These are phyloP conservation scores for Origma solitaria DNA, from an alignment of 2,113 vertebrate genomes.

Conservation along the genomic window DNA sequence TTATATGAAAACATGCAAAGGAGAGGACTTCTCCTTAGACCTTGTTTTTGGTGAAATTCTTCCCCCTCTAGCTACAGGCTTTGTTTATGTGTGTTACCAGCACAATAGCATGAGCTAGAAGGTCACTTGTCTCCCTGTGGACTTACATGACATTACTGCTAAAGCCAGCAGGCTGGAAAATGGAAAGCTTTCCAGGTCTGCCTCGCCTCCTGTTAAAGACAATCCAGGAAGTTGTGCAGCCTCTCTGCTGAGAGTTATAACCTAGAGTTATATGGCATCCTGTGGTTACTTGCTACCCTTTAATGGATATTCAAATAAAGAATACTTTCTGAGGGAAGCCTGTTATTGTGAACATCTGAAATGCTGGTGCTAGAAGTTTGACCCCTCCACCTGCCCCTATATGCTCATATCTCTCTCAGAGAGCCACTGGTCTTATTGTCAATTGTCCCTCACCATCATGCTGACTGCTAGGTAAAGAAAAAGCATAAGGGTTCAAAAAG, in stretches of 20 bases:
- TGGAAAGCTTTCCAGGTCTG: conserved; percentile 32
- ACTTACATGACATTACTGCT: conserved; percentile 37
- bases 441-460: not conserved
- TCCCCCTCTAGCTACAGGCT: not conserved
- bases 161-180: conserved; percentile 47
- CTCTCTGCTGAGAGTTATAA: not conserved
- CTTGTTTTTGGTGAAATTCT: not conserved
- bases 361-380: not conserved
- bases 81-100: conserved; percentile 50
- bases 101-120: conserved; percentile 35
- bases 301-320: not conserved
- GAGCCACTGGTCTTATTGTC: not conserved
- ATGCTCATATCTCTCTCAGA: not conserved
- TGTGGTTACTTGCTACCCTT: not conserved
- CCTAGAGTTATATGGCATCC: not conserved
- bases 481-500: not conserved
- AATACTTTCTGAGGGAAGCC: not conserved
- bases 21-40: not conserved
- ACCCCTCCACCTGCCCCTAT: not conserved
- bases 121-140: conserved; percentile 53
- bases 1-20: not conserved
- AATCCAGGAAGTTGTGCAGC: not conserved
- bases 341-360: not conserved
- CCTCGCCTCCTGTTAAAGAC: not conserved
- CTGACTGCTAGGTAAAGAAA: not conserved